Evolutionary conservation across 2,113 vertebrate species (phyloP).

Genomic region (Chloropsis hardwickii): DNA sequence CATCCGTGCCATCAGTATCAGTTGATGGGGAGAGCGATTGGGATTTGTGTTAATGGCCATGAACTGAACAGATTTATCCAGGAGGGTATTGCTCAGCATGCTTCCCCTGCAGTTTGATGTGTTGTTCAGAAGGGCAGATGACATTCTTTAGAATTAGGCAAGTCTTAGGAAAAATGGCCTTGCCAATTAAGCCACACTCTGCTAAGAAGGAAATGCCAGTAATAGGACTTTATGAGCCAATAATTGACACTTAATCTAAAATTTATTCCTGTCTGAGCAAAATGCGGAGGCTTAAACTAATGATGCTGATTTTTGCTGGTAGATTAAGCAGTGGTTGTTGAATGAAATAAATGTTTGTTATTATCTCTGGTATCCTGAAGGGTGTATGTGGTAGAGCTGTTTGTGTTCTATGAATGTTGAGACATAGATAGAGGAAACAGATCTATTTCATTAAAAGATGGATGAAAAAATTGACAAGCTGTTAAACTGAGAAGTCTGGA

Average conservation of each 20-base stretch:
- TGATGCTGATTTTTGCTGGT: conserved; percentile 38
- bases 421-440: background rate
- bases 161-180: background rate
- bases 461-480: background rate
- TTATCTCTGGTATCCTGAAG: conserved; percentile 3
- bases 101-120: background rate
- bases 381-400: background rate
- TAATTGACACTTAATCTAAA: conserved; percentile 40
- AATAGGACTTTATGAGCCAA: conserved; percentile 25
- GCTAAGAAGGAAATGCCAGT: conserved; percentile 1
- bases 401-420: background rate
- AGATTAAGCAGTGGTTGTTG: conserved; percentile 1
- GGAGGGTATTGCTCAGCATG: background rate
- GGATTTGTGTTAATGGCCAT: background rate
- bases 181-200: conserved; percentile 12
- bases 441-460: background rate
- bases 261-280: conserved; percentile 16
- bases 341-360: conserved; percentile 37
- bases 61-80: conserved; percentile 14
- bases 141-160: conserved; percentile 2
- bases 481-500: background rate
- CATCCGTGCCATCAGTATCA: background rate
- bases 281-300: conserved; percentile 9
- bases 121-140: background rate
- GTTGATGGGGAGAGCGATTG: background rate